phyloP scores from a whole-genome alignment of 1,140 invertebrate genomes.

The Achroia grisella region DNA sequence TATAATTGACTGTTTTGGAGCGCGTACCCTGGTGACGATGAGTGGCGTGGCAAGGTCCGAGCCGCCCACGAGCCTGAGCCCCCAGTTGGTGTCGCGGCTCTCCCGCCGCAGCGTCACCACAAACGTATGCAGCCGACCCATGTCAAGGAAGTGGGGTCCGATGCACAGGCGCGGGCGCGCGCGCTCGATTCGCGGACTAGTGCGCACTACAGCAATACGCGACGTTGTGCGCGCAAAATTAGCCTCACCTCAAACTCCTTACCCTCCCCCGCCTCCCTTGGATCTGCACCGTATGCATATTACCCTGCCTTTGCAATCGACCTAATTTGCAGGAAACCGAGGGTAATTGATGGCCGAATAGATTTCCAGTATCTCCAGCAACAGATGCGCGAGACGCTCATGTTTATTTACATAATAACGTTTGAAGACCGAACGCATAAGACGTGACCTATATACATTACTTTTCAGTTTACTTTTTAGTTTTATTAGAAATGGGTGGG shows the following conservation, averaged over 20 bases:
- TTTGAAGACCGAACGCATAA: conserved; percentile 1
- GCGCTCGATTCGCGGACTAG: conserved; percentile 16
- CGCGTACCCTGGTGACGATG: conserved; percentile 91
- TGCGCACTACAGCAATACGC: conserved; percentile 47
- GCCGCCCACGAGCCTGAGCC: conserved; percentile 92
- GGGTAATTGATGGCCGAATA: conserved; percentile 28
- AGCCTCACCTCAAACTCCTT: conserved; percentile 47
- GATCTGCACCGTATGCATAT: conserved; percentile 29
- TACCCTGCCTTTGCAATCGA: conserved; percentile 56
- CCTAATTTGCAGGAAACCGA: conserved; percentile 52
- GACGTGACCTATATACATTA: conserved; percentile 10
- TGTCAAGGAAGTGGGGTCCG: conserved; percentile 25
- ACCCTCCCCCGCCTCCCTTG: conserved; percentile 34
- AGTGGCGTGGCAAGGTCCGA: conserved; percentile 91
- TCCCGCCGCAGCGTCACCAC: conserved; percentile 85
- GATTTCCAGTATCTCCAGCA: conserved; percentile 31
- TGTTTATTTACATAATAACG: conserved; percentile 11
- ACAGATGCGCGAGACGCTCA: conserved; percentile 2
- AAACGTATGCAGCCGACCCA: conserved; percentile 81
- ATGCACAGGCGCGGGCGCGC: conserved; percentile 38
- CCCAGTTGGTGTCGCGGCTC: conserved; percentile 87
- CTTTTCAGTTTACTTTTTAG: neutral
- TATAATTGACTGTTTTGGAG: conserved; percentile 18
- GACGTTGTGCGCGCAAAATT: conserved; percentile 61
- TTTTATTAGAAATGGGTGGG: too few relatives aligned